Evolutionary conservation across 2,888 invertebrate genomes (phyloP).

Genomic region (Sericinus montela): DNA sequence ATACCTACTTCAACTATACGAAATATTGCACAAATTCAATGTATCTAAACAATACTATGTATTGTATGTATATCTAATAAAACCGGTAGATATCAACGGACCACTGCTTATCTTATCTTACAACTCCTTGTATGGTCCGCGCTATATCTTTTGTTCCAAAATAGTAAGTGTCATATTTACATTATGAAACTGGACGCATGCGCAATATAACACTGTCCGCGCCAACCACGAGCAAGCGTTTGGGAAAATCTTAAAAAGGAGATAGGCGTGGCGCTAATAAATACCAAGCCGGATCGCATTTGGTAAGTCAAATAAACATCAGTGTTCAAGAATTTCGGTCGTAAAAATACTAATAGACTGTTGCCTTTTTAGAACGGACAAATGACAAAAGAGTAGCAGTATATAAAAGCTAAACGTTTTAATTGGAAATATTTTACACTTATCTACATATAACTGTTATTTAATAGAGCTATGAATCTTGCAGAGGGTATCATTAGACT

Average conservation of each 20-base stretch:
- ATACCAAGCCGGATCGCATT: constrained; percentile 11
- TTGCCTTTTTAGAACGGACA: constrained; percentile 44
- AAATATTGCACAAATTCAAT: no score
- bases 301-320: constrained; percentile 22
- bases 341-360: constrained; percentile 40
- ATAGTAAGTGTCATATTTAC: constrained; percentile 14
- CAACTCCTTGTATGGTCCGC: constrained; percentile 10
- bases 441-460: background rate
- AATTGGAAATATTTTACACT: background rate
- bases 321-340: constrained; percentile 27
- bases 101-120: background rate
- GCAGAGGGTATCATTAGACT: background rate
- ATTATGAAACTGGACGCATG: constrained; percentile 9
- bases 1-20: no score
- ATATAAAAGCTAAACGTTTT: background rate
- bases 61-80: no score
- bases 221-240: constrained; percentile 12
- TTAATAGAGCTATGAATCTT: constrained; percentile 6
- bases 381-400: constrained; percentile 37
- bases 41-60: no score
- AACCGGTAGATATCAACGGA: background rate
- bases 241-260: constrained; percentile 14
- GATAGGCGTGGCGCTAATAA: constrained; percentile 19
- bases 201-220: constrained; percentile 4
- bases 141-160: constrained; percentile 13